Base-by-base conservation (phyloP, 1,140 invertebrate genomes). In the Drosophila virilis region DNA sequence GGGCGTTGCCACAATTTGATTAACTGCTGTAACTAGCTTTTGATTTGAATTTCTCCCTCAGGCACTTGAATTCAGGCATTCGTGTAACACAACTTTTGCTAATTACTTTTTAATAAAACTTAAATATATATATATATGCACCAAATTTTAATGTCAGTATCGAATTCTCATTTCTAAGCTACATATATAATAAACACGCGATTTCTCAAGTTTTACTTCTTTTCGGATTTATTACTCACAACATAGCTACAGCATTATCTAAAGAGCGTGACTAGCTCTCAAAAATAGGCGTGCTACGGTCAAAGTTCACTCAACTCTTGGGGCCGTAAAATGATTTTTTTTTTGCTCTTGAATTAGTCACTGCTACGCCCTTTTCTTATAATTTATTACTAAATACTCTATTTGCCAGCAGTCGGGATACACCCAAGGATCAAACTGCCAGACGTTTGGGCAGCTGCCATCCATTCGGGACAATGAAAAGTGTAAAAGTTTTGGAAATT, bases 331-430 rank as follows among this genome's bases (percentile, higher is more conserved):
- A 40, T 64, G 35, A 45, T 52, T 22, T 66, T 13, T 13, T 48
- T 74, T 70, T 58, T 40, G 57, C 57, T 46, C 64, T 50, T 37
- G 50, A 82, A 88, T 74, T 86, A 55, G 78, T 69, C 74, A 80
- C 66, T 59, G 45, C 55, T 52, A 86, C 83, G 83, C 83, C 83
- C 60, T 45, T 61, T 61, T 77, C 60, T 55, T 65, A 40, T 86
- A 88, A 86, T 89, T 86, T 86, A 86, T 86, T 73, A 75, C 83
- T 71, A 42, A 72, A 72, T 80, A 83, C 83, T 77, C 83, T 68
- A 88, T 83, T 79, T 70, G 75, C 43, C 66, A 58, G 55, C 55
- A 68, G 70, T 46, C 57, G 22, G 42, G 7, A 45, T 46, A 35
- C 57, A 45, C 32, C 22, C 35, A 8, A 46, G 67, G 55, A 55